Conservation (phyloP, 35 echinoderm and acorn worm genomes). For the Acanthaster planci region DNA sequence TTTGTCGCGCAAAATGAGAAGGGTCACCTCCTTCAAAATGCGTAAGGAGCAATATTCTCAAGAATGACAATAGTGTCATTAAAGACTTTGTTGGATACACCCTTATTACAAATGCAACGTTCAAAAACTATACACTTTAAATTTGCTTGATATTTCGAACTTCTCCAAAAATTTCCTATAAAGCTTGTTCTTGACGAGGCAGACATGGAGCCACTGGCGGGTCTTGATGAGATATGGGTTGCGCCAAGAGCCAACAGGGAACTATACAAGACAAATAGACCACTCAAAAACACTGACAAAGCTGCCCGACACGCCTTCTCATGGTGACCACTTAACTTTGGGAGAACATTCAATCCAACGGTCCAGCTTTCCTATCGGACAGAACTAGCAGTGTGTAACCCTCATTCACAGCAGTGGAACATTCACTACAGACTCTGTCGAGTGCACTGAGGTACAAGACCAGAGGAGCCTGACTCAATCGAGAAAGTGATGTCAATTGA, state of each 20-base stretch:
- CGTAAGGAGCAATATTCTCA: no score
- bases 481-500: slow-evolving; percentile 89
- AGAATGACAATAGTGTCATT: no score
- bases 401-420: slow-evolving; percentile 65
- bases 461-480: slow-evolving; percentile 56
- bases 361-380: slow-evolving; percentile 74
- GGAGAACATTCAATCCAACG: no score
- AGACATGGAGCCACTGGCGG: slow-evolving; percentile 81
- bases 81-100: no score
- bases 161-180: no score
- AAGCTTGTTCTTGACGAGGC: slow-evolving; percentile 87
- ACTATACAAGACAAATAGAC: slow-evolving; percentile 44
- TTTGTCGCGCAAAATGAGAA: no score
- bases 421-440: slow-evolving; percentile 80
- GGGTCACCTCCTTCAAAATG: no score
- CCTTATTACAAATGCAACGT: no score
- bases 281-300: no score
- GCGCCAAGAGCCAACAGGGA: slow-evolving; percentile 87
- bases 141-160: slow-evolving; percentile 93
- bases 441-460: slow-evolving; percentile 82
- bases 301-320: no score
- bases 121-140: no score
- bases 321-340: no score
- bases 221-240: slow-evolving; percentile 92
- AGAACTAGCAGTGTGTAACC: slow-evolving; percentile 83